Base-by-base conservation (phyloP, 2,888 invertebrate genomes). In the Saturnia pavonia region DNA sequence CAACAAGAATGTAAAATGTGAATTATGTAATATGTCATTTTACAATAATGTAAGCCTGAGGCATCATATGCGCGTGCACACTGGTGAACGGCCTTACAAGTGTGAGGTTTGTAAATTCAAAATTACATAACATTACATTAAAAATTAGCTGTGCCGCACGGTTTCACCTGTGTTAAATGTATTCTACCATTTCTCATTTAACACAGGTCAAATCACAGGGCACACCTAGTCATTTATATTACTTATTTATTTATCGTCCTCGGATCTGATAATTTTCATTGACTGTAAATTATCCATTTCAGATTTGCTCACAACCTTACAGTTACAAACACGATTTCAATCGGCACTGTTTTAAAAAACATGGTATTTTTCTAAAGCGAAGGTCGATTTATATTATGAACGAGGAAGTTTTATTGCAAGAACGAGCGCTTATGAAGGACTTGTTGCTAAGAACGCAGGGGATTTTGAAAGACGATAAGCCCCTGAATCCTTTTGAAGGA, bases 311-410 rank as follows among this genome's bases (percentile, higher is more conserved):
- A 0, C 91, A 90, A 73, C 89, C 91, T 4, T 92, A 91, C 77
- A 91, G 91, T 72, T 91, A 91, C 77, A 91, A 90, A 74, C 85
- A 84, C 72, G 91, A 91, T 74, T 91, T 91, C 75, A 90, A 88
- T 70, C 80, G 88, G 2, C 91, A 92, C 72, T 92, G 91, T 76
- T 78, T 90, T 1, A 92, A 91, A 70, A 91, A 89, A 73, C 91
- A 92, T 70, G 91, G 91, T 1, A 82, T 91, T 1, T 86, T 88
- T 71, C 74, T 91, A 14, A 88, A 90, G 74, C 80, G 85, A 63
- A 82, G 91, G 76, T 72, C 80, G 0, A 83, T 91, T 1, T 70
- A 76, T 57, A 80, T 90, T 2, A 86, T 92, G 91, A 91, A 89
- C 68, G 88, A 88, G 73, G 86, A 90, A 75, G 87, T 89, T 0